Percentiles rank a stretch among this genome's conserved stretches.
Evolutionary conservation across 2,113 vertebrate species (phyloP).

Genomic region (Cyanoliseus patagonus): DNA sequence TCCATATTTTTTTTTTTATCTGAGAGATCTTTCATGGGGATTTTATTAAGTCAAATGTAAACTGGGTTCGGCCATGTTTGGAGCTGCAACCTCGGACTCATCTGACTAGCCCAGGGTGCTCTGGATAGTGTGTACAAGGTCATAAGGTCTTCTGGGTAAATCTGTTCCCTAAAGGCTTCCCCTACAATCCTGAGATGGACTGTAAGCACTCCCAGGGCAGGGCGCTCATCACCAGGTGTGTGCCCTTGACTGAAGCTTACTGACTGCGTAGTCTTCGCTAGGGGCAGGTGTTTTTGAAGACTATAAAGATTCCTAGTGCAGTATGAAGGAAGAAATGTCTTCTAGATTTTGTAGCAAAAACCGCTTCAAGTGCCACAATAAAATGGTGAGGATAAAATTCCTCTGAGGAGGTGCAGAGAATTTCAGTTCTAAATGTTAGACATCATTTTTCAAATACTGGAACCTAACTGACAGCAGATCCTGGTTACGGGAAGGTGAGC

Average conservation of each 20-base stretch:
- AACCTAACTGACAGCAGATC: background rate
- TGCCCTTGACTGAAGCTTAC: background rate
- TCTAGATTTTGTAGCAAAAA: background rate
- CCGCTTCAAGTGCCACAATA: background rate
- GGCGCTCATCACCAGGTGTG: rapidly evolving
- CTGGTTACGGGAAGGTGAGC: conserved; percentile 1
- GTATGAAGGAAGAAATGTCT: background rate
- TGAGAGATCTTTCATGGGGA: background rate
- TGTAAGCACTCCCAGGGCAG: background rate
- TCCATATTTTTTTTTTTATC: background rate
- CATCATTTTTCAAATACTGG: background rate
- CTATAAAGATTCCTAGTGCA: background rate
- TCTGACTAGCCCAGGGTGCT: background rate
- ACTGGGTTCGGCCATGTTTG: background rate
- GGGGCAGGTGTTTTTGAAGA: background rate
- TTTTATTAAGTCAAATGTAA: background rate
- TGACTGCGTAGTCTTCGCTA: background rate
- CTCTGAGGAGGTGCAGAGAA: background rate
- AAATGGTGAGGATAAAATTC: background rate
- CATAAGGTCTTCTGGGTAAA: background rate
- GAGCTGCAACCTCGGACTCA: background rate
- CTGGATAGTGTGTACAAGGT: background rate
- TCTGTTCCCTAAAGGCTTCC: background rate
- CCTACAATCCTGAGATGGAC: background rate
- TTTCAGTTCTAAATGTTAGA: background rate